Base-by-base conservation (phyloP, 2,888 invertebrate species). In the Trachelus troglodyta region DNA sequence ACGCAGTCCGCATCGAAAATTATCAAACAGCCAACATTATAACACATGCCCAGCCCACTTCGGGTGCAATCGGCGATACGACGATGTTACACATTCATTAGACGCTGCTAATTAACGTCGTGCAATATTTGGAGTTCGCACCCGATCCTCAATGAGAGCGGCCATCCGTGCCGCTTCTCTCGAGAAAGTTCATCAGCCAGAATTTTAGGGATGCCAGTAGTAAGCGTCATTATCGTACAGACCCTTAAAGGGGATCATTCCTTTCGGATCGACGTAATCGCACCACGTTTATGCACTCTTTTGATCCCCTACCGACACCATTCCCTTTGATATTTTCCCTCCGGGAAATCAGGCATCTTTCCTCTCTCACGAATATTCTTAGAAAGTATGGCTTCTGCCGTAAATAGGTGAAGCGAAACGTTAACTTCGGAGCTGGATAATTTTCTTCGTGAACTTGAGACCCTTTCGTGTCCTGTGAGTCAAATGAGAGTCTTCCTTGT, bases 231-330 rank as follows among this genome's bases (percentile, higher is more conserved):
- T 23, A 31, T 56, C 56, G 23, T 56, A 2, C 71, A 34, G 31
- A 34, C 71, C 71, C 31, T 71, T 71, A 71, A 71, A 71, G 71
- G 71, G 31, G 71, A 71, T 31, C 56, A 23, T 12, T 31, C 71
- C 33, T 31, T 31, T 71, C 9, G 71, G 31, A 56, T 56, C 23
- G 56, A 56, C 56, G 56, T 56, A 56, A 56, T 56, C 9, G 56
- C 56, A 56, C 9, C 56, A 56, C 23, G 56, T 23, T 56, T 23
- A 56, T 56, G 56, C 56, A 56, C 56, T 23, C 56, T 9, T 23
- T 9, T 56, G 23, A 23, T 23, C 23, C 23, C 56, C 56, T 56
- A 56, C 56, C 56, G 6, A 15, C 23, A 23, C 40, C 15, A 9
- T 56, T 56, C 9, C 23, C 56, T 56, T 56, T 56, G 56, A 56